Percentiles rank a stretch among this genome's conserved stretches.
These are phyloP conservation scores for Eupeodes latifasciatus DNA, from an alignment of 2,888 invertebrate species.

Conservation along the genomic window DNA sequence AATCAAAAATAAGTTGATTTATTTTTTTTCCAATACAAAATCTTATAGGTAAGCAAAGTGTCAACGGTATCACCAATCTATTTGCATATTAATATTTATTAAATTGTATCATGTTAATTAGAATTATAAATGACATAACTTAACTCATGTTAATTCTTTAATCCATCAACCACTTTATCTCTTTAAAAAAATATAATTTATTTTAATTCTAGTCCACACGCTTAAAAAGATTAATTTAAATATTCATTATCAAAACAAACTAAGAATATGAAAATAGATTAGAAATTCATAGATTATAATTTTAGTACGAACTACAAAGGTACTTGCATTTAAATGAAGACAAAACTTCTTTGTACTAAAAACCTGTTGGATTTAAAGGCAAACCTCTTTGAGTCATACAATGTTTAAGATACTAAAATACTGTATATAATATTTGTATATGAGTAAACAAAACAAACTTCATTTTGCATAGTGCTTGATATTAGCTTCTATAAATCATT, in stretches of 20 bases:
- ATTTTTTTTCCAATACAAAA: too few species aligned
- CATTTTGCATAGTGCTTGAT: neutral
- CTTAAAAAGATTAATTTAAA: neutral
- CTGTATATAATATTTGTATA: too few species aligned
- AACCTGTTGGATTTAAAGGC: constrained; percentile 12
- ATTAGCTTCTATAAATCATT: neutral
- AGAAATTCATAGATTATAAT: neutral
- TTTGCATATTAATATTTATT: too few species aligned
- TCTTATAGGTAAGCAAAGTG: too few species aligned
- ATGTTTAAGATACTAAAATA: too few species aligned
- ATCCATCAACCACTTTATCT: neutral
- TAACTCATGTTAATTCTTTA: neutral
- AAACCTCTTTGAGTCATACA: neutral
- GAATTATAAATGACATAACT: too few species aligned
- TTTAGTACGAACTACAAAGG: neutral
- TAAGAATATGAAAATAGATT: neutral
- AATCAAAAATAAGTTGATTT: too few species aligned
- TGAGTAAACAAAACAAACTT: neutral
- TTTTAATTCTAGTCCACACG: constrained; percentile 1
- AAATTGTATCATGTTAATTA: too few species aligned
- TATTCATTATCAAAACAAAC: neutral
- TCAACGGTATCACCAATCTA: too few species aligned
- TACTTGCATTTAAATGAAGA: neutral
- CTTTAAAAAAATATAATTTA: neutral
- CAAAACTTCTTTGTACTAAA: neutral